Evolutionary conservation across 2,888 invertebrate species (phyloP).

Genomic region (Agonum fuliginosum): DNA sequence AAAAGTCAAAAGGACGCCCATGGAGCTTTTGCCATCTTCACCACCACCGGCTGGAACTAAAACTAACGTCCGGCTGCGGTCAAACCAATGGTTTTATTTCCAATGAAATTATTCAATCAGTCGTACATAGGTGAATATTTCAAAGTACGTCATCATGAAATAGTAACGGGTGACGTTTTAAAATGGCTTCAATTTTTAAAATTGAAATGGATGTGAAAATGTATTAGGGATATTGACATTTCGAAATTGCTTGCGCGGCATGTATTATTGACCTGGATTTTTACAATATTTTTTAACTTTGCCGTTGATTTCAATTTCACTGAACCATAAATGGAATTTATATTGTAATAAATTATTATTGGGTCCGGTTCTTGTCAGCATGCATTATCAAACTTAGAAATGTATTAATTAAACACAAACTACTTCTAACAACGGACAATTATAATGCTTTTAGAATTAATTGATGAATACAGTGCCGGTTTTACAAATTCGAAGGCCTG

Average conservation of each 20-base stretch:
- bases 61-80: constrained; percentile 15
- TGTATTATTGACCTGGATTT: not conserved
- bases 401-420: no score
- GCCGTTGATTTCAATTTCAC: not conserved
- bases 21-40: no score
- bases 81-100: constrained; percentile 20
- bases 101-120: constrained; percentile 37
- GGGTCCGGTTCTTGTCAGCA: no score
- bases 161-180: constrained; percentile 21
- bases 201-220: constrained; percentile 30
- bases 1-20: no score
- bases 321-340: no score
- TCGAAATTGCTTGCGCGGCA: not conserved
- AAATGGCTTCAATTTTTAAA: constrained; percentile 27
- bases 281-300: not conserved
- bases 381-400: no score
- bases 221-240: constrained; percentile 20
- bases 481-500: no score
- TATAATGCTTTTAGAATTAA: no score
- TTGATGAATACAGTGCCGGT: no score
- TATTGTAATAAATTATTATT: no score
- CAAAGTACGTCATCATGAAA: constrained; percentile 19
- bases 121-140: constrained; percentile 32
- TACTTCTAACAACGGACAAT: no score
- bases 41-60: not conserved